These are phyloP conservation scores for Colletes latitarsis DNA, from an alignment of 1,140 invertebrate species.

Conservation along the genomic window DNA sequence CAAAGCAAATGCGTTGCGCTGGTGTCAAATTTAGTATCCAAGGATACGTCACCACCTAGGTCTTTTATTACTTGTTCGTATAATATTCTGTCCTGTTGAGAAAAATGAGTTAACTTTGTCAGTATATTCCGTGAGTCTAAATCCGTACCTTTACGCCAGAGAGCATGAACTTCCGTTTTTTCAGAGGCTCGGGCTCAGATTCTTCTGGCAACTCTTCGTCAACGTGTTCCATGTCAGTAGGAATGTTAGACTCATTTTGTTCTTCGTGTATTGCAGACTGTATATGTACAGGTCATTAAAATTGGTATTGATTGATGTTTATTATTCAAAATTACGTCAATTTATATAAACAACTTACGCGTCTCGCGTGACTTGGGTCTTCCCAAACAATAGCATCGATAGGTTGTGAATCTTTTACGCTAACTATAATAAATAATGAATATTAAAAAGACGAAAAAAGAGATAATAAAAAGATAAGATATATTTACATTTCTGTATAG, in stretches of 20 bases:
- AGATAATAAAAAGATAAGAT: background rate
- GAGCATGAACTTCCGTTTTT: conserved; percentile 75
- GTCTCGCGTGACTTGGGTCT: conserved; percentile 68
- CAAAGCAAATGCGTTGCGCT: conserved; percentile 90
- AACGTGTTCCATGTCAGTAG: background rate
- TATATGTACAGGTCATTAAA: background rate
- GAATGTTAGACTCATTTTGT: background rate
- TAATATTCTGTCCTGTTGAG: conserved; percentile 73
- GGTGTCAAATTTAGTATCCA: conserved; percentile 84
- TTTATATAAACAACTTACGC: conserved; percentile 40
- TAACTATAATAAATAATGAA: conserved; percentile 50
- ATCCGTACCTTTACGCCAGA: conserved; percentile 73
- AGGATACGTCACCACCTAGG: conserved; percentile 86
- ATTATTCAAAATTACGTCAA: background rate
- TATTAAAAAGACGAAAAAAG: conserved; percentile 18
- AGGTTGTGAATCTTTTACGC: conserved; percentile 79
- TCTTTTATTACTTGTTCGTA: conserved; percentile 82
- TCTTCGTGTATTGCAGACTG: conserved; percentile 17
- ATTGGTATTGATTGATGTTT: background rate
- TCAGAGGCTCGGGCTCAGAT: background rate
- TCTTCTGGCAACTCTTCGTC: background rate
- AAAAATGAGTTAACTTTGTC: background rate
- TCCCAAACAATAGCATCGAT: conserved; percentile 81
- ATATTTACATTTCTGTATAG: conserved; percentile 65
- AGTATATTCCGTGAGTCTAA: background rate